Evolutionary conservation across 2,797 vertebrate species (phyloP), one percentile per base, ranked within the genome.

Genomic region (Hylomyscus alleni): DNA sequence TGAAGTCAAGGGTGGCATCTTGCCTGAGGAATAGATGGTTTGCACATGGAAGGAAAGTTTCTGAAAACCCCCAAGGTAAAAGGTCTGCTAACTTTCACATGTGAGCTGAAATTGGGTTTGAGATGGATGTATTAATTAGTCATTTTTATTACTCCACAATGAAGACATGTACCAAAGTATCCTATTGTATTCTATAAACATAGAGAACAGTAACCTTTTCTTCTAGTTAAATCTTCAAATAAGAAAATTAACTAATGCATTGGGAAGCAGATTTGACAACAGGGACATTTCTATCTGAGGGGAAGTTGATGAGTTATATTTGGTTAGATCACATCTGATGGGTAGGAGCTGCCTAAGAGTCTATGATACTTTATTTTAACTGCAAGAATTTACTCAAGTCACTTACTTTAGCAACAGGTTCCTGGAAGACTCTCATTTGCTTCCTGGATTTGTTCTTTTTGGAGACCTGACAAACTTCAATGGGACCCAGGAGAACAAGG

Each of bases 391-490:
- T 58, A 87, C 40, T 89, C 40, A 34, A 86, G 31, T 89, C 47
- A 81, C 85, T 96, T 85, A 44, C 26, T 65, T 93, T 60, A 88
- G 58, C 77, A 91, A 91, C 47, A 89, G 56, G 19, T 82, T 86
- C 62, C 93, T 94, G 62, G 94, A 92, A 89, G n/a, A 14, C 56
- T 84, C 50, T 34, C 24, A 31, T 93, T 82, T 91, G 50, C 52
- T n/a, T 95, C 47, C 56, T 40, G 37, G 73, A 72, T n/a, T 78
- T 91, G 29, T 37, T 96, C n/a, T 84, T 95, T 97, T 69, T 47
- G 69, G 69, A 76, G 7, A 26, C 65, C 19, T 83, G 91, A 90
- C 58, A 84, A 86, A 37, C 29, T 92, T 91, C 20, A 44, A 40
- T 94, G 47, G 31, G 6, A 75, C 19, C 5, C 47, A 93, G 62